Conservation (phyloP, 2,797 vertebrate species). For the Fistularia tabacaria region DNA sequence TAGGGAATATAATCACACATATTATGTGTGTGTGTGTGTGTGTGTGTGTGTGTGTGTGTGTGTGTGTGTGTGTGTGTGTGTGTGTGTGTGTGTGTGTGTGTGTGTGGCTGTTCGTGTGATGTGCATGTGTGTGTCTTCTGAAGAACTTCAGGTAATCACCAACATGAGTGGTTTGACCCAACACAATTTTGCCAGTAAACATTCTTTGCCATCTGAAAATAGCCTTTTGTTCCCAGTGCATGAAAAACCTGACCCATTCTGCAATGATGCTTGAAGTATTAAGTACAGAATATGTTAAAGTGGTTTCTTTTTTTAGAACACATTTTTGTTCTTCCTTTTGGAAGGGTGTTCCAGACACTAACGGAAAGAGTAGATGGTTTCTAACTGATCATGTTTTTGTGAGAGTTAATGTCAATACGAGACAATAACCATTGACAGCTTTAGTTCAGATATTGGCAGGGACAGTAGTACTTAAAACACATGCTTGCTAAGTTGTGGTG, state of each 20-base stretch:
- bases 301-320: too few relatives aligned
- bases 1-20: constrained; percentile 24
- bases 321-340: too few relatives aligned
- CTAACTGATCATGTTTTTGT: too few relatives aligned
- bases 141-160: constrained; percentile 35
- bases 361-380: too few relatives aligned
- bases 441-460: constrained; percentile 6
- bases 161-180: constrained; percentile 40
- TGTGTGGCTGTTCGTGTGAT: constrained; percentile 1
- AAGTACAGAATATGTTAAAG: neutral
- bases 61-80: neutral
- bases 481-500: neutral
- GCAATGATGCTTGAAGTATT: constrained; percentile 3
- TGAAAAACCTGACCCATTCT: too few relatives aligned
- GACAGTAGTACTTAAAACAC: constrained; percentile 4
- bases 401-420: too few relatives aligned
- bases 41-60: constrained; percentile 7
- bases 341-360: too few relatives aligned
- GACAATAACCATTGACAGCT: too few relatives aligned
- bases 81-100: constrained; percentile 7
- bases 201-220: constrained; percentile 26
- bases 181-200: constrained; percentile 31
- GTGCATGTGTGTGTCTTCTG: neutral
- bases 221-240: constrained; percentile 40
- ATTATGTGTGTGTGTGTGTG: constrained; percentile 9